Base-by-base conservation (phyloP, 2,113 vertebrate genomes). In the Silurus meridionalis region DNA sequence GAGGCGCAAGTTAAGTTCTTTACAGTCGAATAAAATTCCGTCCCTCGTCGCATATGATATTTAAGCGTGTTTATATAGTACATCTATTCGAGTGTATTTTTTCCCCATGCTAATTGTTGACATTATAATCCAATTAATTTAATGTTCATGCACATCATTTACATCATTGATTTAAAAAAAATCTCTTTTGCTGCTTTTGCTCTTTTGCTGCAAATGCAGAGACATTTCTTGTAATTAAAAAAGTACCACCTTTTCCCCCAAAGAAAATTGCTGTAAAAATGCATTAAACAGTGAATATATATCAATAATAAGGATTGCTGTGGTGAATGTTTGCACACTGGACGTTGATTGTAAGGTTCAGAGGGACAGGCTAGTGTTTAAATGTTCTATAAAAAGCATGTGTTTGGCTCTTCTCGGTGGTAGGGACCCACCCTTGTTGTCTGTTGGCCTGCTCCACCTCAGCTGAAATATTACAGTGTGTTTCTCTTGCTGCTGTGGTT, bases 341-440 rank as follows among this genome's bases (percentile, higher is more conserved):
- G 63, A 89, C 86, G 89, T 88, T 90, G 83, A 63, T 55, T 91
- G 83, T 88, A 83, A 88, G 85, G 91, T 89, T 85, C 87, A 92
- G 89, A 85, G 52, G 46, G 55, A 79, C 10, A 48, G 63, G 82
- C 87, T 90, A 82, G 88, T 91, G 91, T 90, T 87, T 85, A 91
- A 88, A 83, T n/a, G 53, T 75, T 60, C 64, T 84, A 88, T 90
- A 90, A 91, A 91, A 92, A 92, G 89, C 87, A 91, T 87, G 89
- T 28, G 72, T 61, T 37, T 85, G 78, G 81, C 69, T 82, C 89
- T 87, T 71, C 75, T 64, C 46, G 77, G 82, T 60, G 69, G 85
- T 80, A 85, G 89, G 89, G 89, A 84, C 88, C 88, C 92, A 89
- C 88, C 89, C 84, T 80, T 37, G 84, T 72, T 57, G 82, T 63